Percentiles rank a stretch among this genome's conserved stretches.
phyloP scores from a whole-genome alignment of 30 jellyfish, hydroid and myxozoan genomes.

The Aurelia coerulea region DNA sequence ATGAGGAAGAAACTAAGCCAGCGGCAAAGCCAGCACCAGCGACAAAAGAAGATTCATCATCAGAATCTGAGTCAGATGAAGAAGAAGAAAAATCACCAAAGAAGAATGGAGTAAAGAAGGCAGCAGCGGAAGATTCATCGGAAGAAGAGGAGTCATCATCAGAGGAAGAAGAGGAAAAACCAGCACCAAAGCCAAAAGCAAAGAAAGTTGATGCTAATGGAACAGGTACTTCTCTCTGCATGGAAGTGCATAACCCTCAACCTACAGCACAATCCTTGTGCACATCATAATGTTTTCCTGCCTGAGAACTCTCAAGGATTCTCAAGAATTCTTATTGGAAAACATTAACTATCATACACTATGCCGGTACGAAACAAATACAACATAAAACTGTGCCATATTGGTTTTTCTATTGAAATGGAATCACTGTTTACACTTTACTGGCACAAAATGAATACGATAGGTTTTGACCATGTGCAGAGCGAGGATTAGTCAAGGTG shows the following conservation, averaged over 20 bases:
- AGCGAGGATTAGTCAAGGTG: no score
- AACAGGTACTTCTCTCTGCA: neutral
- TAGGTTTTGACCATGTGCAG: no score
- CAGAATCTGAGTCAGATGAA: slow-evolving; percentile 48
- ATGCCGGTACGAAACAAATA: no score
- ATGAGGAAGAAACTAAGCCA: slow-evolving; percentile 17
- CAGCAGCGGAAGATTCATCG: slow-evolving; percentile 28
- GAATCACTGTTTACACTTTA: no score
- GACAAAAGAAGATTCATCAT: slow-evolving; percentile 11
- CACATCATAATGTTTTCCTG: no score
- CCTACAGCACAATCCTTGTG: no score
- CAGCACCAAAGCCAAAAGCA: neutral
- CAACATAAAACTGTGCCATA: no score
- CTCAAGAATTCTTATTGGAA: no score
- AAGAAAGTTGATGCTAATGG: slow-evolving; percentile 6
- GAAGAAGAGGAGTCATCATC: slow-evolving; percentile 11
- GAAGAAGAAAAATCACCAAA: slow-evolving; percentile 36
- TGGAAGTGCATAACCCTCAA: neutral
- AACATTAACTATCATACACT: no score
- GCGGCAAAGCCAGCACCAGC: slow-evolving; percentile 35
- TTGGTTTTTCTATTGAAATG: no score
- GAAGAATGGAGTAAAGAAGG: slow-evolving; percentile 24
- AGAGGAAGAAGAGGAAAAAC: slow-evolving; percentile 54
- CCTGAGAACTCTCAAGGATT: no score
- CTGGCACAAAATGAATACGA: no score